phyloP scores from a whole-genome alignment of 2,888 invertebrate species.

The Phortica okadai region DNA sequence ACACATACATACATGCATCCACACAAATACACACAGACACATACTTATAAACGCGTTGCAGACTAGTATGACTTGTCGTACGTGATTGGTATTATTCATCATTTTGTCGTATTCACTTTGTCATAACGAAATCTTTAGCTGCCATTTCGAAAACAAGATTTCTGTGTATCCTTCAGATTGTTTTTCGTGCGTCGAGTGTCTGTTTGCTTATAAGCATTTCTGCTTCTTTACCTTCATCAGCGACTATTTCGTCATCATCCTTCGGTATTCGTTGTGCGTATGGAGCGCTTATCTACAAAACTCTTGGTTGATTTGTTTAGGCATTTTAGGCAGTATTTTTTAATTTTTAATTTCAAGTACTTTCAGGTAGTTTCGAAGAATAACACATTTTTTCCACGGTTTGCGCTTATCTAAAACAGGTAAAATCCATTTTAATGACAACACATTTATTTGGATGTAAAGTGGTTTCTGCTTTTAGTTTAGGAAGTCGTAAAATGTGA shows the following conservation, averaged over 20 bases:
- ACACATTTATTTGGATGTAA: conserved; percentile 59
- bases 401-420: conserved; percentile 59
- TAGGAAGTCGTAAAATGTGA: conserved; percentile 47
- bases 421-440: conserved; percentile 55
- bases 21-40: no score
- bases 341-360: conserved; percentile 68
- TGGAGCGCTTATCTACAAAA: conserved; percentile 16
- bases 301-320: conserved; percentile 64
- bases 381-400: conserved; percentile 18
- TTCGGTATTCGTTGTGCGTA: conserved; percentile 19
- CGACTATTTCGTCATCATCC: not conserved
- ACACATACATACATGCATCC: conserved; percentile 39
- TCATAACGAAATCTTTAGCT: not conserved
- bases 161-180: conserved; percentile 8
- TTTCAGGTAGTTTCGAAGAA: conserved; percentile 48
- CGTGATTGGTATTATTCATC: conserved; percentile 71
- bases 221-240: not conserved
- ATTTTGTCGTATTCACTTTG: conserved; percentile 35
- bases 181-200: conserved; percentile 1
- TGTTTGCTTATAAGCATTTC: not conserved
- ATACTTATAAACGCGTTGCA: not conserved
- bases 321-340: conserved; percentile 47
- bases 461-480: conserved; percentile 1
- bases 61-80: not conserved
- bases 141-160: not conserved